These are phyloP conservation scores for Elephantulus edwardii DNA, from an alignment of 2,113 vertebrate species.

Conservation along the genomic window DNA sequence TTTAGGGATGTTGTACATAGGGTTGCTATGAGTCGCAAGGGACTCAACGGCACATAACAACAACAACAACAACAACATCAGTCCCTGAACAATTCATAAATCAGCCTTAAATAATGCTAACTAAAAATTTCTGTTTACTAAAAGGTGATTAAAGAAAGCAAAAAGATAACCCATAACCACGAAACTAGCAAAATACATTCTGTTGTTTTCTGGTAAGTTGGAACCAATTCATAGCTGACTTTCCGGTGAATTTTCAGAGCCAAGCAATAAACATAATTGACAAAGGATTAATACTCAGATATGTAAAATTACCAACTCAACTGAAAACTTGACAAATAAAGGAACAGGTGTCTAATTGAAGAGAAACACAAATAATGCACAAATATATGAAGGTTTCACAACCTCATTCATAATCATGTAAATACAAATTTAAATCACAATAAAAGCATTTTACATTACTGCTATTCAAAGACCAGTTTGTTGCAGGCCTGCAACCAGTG, in stretches of 20 bases:
- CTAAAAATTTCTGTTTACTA: constrained; percentile 7
- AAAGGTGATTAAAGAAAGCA: not conserved
- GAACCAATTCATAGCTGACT: too few relatives aligned
- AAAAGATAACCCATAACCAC: not conserved
- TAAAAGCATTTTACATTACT: not conserved
- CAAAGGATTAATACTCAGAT: not conserved
- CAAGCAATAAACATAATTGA: too few relatives aligned
- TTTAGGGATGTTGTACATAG: too few relatives aligned
- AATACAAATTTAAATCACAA: constrained; percentile 30
- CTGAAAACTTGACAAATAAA: constrained; percentile 18
- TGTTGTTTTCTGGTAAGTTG: too few relatives aligned
- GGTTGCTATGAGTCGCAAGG: too few relatives aligned
- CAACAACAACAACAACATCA: too few relatives aligned
- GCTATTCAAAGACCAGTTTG: not conserved
- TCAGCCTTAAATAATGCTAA: constrained; percentile 11
- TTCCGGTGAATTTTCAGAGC: too few relatives aligned
- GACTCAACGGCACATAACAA: too few relatives aligned
- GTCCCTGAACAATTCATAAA: too few relatives aligned
- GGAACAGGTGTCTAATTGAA: not conserved
- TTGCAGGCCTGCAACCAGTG: not conserved
- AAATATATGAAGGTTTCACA: not conserved
- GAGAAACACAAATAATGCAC: not conserved
- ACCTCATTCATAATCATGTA: not conserved
- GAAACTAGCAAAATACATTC: not conserved
- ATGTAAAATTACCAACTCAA: not conserved